Evolutionary conservation across 2,113 vertebrate species (phyloP), one percentile per base, ranked within the genome.

Genomic region (Larimichthys polyactis): DNA sequence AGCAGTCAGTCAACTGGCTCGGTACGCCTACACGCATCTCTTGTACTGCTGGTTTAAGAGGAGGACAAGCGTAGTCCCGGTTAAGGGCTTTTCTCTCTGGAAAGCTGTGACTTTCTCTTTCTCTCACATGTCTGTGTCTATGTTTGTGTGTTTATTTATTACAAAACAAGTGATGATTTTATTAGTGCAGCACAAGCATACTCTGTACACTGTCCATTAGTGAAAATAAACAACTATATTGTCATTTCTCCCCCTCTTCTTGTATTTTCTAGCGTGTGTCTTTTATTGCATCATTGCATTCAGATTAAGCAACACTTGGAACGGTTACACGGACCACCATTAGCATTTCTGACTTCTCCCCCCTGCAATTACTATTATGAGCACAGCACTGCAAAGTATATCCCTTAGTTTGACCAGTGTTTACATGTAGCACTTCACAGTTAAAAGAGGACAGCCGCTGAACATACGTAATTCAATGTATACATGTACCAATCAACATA

Each of bases 91-190:
- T 71, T 82, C 67, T 64, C 48, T 64, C 46, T 69, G 44, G 54
- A 46, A 51, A 75, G 14, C 66, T 76, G 48, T 79, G 71, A 70
- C 72, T 83, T 52, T 79, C 51, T 86, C 55, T 71, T 69, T 57
- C 64, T 65, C 64, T 86, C 70, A 65, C 68, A n/a, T 79, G 73
- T 80, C 62, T 76, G 55, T 62, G 66, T 71, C 17, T 91, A 46
- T 84, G 55, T 91, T 78, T 92, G 75, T 91, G 69, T 90, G 78
- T 93, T 92, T 94, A 90, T 94, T 93, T 94, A 92, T 93, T 93
- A 82, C 79, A 73, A 93, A 90, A 51, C 71, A 76, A 78, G 58
- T 52, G 68, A 78, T 85, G 71, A 91, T 89, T 81, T 87, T 77
- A 84, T 87, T 83, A 88, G 84, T 72, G 80, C 85, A 89, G 80